Conservation (phyloP, 2,113 vertebrate genomes). For the Trochalopteron elliotii region DNA sequence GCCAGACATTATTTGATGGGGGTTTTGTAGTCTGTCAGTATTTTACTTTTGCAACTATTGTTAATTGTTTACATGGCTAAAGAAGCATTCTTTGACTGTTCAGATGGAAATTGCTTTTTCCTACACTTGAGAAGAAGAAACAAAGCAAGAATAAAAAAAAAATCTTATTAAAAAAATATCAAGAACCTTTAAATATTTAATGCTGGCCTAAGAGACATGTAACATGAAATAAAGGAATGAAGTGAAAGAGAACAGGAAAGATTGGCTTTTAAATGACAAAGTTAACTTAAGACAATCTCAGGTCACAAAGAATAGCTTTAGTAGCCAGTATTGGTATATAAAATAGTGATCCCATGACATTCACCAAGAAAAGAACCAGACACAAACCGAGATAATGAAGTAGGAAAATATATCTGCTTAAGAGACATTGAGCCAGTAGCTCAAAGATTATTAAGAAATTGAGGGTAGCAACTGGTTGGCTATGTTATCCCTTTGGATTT, state of each 20-base stretch:
- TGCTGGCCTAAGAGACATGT: neutral
- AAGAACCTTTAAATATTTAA: neutral
- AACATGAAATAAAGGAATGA: neutral
- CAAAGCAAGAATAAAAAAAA: neutral
- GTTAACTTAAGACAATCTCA: neutral
- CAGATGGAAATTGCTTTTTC: neutral
- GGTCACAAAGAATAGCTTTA: neutral
- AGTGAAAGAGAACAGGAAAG: neutral
- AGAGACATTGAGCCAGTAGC: neutral
- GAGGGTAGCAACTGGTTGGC: neutral
- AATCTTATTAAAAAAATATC: neutral
- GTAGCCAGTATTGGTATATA: neutral
- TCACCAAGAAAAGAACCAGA: neutral
- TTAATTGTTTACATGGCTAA: neutral
- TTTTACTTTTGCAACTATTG: neutral
- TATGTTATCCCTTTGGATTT: neutral
- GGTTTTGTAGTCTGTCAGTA: neutral
- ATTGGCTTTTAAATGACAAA: neutral
- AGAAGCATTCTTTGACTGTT: neutral
- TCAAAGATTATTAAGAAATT: neutral
- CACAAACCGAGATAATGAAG: neutral
- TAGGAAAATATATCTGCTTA: neutral
- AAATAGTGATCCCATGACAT: neutral
- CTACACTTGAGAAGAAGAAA: neutral
- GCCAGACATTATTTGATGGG: neutral